A percentile compares a stretch with the other conserved stretches of the same genome.
These are phyloP conservation scores for Gavialis gangeticus DNA, from an alignment of 2,113 vertebrate genomes.

Conservation along the genomic window DNA sequence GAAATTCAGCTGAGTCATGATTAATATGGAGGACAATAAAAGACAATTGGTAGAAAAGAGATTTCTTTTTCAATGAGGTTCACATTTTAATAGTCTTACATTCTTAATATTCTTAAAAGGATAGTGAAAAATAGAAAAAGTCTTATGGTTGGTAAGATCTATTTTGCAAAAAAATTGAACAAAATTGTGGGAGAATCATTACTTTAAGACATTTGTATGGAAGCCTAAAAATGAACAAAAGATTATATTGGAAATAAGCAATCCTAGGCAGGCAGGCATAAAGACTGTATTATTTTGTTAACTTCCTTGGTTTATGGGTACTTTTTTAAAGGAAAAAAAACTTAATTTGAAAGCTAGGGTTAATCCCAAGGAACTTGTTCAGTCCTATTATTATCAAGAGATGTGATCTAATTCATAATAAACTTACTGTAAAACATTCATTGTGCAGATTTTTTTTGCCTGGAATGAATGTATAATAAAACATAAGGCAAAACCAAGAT, in stretches of 20 bases:
- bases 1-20: conserved; percentile 45
- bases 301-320: neutral
- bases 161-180: neutral
- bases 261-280: neutral
- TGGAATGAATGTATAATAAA: neutral
- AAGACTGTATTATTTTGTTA: neutral
- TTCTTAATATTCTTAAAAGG: neutral
- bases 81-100: too few species aligned
- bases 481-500: neutral
- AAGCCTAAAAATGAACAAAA: neutral
- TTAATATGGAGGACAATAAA: conserved; percentile 32
- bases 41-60: conserved; percentile 13
- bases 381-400: neutral
- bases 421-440: neutral
- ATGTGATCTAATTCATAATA: neutral
- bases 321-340: neutral
- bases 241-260: neutral
- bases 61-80: neutral
- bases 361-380: neutral
- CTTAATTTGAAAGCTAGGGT: neutral
- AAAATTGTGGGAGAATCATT: neutral
- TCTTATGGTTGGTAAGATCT: neutral
- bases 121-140: neutral
- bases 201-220: neutral
- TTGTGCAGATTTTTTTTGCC: neutral